A percentile compares a stretch with the other conserved stretches of the same genome.
Conservation (phyloP, 1,140 invertebrate genomes). For the Eueides isabella region DNA sequence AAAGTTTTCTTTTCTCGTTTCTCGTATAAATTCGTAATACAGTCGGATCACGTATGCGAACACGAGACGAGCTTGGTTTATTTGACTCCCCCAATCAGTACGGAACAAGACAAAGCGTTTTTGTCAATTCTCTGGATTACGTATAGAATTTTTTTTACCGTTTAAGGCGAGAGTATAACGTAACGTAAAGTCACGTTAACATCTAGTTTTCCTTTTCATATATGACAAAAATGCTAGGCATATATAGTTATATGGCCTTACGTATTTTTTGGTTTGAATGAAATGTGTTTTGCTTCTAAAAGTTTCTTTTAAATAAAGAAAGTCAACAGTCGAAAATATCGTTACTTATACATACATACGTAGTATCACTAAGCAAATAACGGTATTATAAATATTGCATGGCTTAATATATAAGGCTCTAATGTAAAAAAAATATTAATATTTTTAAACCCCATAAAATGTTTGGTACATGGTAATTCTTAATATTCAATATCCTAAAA, state of each 20-base stretch:
- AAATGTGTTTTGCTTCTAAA: neutral
- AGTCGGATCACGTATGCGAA: conserved; percentile 62
- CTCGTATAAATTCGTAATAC: conserved; percentile 30
- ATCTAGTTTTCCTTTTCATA: conserved; percentile 5
- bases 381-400: no score
- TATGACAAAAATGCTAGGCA: no score
- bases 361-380: no score
- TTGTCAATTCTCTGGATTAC: conserved; percentile 52
- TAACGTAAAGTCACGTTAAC: neutral
- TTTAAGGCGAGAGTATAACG: conserved; percentile 20
- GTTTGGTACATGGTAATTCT: neutral
- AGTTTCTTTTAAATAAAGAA: no score
- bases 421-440: no score
- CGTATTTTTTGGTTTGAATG: no score
- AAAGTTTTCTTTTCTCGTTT: conserved; percentile 19
- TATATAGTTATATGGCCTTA: no score
- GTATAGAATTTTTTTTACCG: conserved; percentile 44
- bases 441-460: neutral
- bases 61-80: conserved; percentile 56
- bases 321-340: no score
- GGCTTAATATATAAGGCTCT: no score
- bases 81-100: conserved; percentile 70
- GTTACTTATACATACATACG: no score
- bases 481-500: neutral
- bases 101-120: conserved; percentile 62